These are phyloP conservation scores for Matsumyia berberina DNA, from an alignment of 2,888 invertebrate genomes.

Conservation along the genomic window DNA sequence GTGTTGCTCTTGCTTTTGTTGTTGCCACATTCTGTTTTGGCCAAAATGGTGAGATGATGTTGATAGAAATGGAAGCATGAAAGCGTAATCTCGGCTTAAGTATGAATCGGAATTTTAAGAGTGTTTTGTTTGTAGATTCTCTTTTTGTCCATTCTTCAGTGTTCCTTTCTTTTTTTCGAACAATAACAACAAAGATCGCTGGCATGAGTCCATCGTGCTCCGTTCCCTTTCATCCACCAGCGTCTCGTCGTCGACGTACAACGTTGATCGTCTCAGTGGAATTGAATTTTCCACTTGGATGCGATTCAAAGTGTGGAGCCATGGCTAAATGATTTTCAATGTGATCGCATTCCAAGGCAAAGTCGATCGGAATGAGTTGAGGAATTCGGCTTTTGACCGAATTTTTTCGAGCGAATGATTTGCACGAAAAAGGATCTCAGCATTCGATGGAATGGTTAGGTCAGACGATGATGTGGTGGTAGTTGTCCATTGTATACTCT, in stretches of 20 bases:
- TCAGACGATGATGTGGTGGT: too few species aligned
- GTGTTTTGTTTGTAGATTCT: conserved; percentile 54
- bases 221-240: too few species aligned
- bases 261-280: conserved; percentile 28
- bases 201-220: conserved; percentile 10
- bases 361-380: conserved; percentile 23
- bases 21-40: conserved; percentile 37
- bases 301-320: conserved; percentile 15
- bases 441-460: too few species aligned
- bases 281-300: conserved; percentile 35
- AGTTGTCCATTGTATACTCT: too few species aligned
- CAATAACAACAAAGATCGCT: conserved; percentile 43
- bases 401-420: conserved; percentile 16
- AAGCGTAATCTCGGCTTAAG: conserved; percentile 59
- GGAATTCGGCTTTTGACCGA: conserved; percentile 37
- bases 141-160: conserved; percentile 15
- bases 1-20: conserved; percentile 18
- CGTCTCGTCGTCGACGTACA: too few species aligned
- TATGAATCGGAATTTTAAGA: conserved; percentile 63
- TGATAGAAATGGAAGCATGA: conserved; percentile 57
- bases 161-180: conserved; percentile 37
- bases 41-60: conserved; percentile 47
- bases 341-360: conserved; percentile 29
- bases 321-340: conserved; percentile 13
- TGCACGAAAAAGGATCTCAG: neutral